Evolutionary conservation across 2,888 invertebrate species (phyloP), one percentile per base, ranked within the genome.

Genomic region (Tenthredo amoena): DNA sequence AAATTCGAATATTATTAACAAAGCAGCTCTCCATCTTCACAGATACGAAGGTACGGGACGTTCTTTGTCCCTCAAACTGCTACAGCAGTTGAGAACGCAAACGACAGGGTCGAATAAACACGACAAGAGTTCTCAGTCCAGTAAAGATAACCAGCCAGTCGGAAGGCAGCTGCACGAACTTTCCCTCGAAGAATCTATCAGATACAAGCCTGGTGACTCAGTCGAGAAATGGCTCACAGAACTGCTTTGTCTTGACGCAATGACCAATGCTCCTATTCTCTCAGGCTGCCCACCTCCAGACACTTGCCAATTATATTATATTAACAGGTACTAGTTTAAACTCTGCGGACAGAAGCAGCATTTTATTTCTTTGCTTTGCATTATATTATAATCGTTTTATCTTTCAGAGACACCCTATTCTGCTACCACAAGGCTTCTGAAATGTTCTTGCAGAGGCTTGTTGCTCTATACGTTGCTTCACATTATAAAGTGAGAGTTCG

Each of bases 1-100:
- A n/a, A 9, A 37, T 71, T 21, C 43, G 21, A 15, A 12, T 26
- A 21, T 62, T 9, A 12, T 6, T 40, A 37, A 40, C 2, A 15
- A 21, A 55, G 18, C 34, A 40, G 21, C 15, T 40, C 15, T 81
- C 2, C 12, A 40, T 62, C 10, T 62, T 87, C 89, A 76, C 87
- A 95, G 95, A 0, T 99, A 99, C 93, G 99, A 99, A 94, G 99
- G 99, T 84, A 99, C 99, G 0, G 99, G 99, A 0, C 95, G 99
- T 12, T 99, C 99, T 0, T 94, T 99, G 34, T 99, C 99, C 0
- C 94, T 99, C 84, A 99, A 99, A 94, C 94, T 99, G 31, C 96
- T 99, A 84, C 97, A 98, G 82, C 98, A 99, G 92, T 94, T 99
- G 47, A 93, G 97, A 86, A 94, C 95, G 77, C 96, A 96, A 92